phyloP scores from a whole-genome alignment of 2,797 vertebrate species.

The Sorex maritimensis region DNA sequence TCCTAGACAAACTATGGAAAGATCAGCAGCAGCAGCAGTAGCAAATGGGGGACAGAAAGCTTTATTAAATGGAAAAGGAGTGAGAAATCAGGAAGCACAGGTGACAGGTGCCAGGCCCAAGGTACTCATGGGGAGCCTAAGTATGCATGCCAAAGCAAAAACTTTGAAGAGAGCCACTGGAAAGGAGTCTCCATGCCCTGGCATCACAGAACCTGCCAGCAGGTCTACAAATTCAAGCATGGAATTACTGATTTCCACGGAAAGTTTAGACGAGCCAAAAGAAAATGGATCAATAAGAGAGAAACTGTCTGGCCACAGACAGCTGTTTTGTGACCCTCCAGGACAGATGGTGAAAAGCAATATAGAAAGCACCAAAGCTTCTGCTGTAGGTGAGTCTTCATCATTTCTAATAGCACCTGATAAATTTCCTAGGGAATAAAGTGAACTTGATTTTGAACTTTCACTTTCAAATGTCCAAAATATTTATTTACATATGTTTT shows the following conservation, averaged over 20 bases:
- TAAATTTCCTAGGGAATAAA: constrained; percentile 47
- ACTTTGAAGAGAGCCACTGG: constrained; percentile 90
- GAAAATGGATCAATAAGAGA: constrained; percentile 87
- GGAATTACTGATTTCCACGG: constrained; percentile 81
- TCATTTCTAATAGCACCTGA: constrained; percentile 43
- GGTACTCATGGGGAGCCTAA: constrained; percentile 90
- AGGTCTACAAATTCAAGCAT: constrained; percentile 85
- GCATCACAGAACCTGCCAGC: constrained; percentile 81
- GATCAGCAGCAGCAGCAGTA: constrained; percentile 86
- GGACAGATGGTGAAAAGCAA: constrained; percentile 89
- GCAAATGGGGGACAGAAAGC: constrained; percentile 90
- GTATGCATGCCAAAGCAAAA: constrained; percentile 90
- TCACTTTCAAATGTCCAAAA: constrained; percentile 60
- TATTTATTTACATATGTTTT: constrained; percentile 65
- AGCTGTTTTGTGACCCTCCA: constrained; percentile 73
- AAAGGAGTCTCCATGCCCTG: constrained; percentile 88
- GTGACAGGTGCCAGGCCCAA: constrained; percentile 94
- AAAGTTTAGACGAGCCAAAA: constrained; percentile 83
- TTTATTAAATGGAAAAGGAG: constrained; percentile 88
- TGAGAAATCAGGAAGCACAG: constrained; percentile 93
- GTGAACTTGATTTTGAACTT: neutral
- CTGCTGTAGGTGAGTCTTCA: constrained; percentile 88
- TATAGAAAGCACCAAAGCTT: constrained; percentile 88
- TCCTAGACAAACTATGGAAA: constrained; percentile 89
- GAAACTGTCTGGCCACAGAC: constrained; percentile 86